Percentiles rank a stretch among this genome's conserved stretches.
phyloP scores from a whole-genome alignment of 1,140 invertebrate genomes.

The Drosophila nannoptera region DNA sequence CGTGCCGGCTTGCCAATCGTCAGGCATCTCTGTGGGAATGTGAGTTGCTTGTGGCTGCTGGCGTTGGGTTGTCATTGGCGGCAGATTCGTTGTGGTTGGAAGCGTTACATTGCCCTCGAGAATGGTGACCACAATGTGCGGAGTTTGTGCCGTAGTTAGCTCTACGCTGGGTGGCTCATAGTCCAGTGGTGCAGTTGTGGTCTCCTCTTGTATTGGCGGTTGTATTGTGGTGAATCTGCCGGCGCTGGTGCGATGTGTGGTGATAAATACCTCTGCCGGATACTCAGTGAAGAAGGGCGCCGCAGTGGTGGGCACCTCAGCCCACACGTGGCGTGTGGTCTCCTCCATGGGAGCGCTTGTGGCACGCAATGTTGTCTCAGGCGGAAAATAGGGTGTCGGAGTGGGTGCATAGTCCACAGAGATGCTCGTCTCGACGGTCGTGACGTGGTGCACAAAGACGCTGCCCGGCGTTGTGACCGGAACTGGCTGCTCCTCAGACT shows the following conservation, averaged over 20 bases:
- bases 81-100: slow-evolving; percentile 36
- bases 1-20: slow-evolving; percentile 35
- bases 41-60: slow-evolving; percentile 32
- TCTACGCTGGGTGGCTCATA: slow-evolving; percentile 35
- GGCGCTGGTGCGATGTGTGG: slow-evolving; percentile 64
- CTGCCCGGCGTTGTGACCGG: slow-evolving; percentile 48
- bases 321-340: slow-evolving; percentile 60
- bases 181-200: slow-evolving; percentile 41
- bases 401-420: slow-evolving; percentile 60
- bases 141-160: slow-evolving; percentile 47
- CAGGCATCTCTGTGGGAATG: slow-evolving; percentile 13
- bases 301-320: slow-evolving; percentile 78
- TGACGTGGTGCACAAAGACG: slow-evolving; percentile 59
- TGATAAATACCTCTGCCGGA: slow-evolving; percentile 65
- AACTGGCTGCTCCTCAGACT: slow-evolving; percentile 53
- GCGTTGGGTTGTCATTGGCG: slow-evolving; percentile 31
- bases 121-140: slow-evolving; percentile 61
- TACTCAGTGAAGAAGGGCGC: slow-evolving; percentile 80
- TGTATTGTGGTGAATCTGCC: slow-evolving; percentile 61
- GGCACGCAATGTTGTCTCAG: slow-evolving; percentile 32
- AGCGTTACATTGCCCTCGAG: slow-evolving; percentile 32
- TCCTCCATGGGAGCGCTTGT: slow-evolving; percentile 42
- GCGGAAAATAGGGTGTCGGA: slow-evolving; percentile 44
- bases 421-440: slow-evolving; percentile 67
- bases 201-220: slow-evolving; percentile 34